Evolutionary conservation across 2,113 vertebrate species (phyloP).

Genomic region (Struthio camelus): DNA sequence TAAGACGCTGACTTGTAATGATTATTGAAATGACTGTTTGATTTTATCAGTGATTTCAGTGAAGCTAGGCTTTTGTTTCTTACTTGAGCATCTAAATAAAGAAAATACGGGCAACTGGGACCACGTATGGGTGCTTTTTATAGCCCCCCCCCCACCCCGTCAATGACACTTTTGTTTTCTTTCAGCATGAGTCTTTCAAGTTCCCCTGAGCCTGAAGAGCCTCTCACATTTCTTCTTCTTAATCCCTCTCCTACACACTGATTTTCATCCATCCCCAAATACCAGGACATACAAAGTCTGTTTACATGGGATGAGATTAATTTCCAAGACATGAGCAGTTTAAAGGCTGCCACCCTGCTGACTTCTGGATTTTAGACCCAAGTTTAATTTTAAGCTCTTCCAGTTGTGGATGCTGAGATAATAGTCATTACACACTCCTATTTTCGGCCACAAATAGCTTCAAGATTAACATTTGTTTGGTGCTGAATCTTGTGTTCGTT

Average conservation of each 20-base stretch:
- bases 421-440: background rate
- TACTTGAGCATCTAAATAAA: background rate
- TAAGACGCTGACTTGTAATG: background rate
- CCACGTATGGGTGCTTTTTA: background rate
- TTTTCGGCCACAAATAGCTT: background rate
- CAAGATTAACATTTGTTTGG: background rate
- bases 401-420: conserved; percentile 23
- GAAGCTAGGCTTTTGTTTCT: background rate
- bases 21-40: background rate
- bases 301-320: background rate
- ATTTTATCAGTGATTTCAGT: background rate
- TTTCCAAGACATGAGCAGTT: background rate
- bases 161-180: background rate
- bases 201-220: background rate
- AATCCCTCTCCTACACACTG: background rate
- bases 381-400: background rate
- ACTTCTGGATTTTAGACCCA: background rate
- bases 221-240: background rate
- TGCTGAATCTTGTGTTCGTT: background rate
- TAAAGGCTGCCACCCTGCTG: background rate
- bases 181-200: background rate
- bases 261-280: background rate
- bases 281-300: background rate
- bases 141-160: background rate
- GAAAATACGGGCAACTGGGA: background rate